These are phyloP conservation scores for Coecobrya sp. DNA, from an alignment of 2,888 invertebrate species.

Conservation along the genomic window DNA sequence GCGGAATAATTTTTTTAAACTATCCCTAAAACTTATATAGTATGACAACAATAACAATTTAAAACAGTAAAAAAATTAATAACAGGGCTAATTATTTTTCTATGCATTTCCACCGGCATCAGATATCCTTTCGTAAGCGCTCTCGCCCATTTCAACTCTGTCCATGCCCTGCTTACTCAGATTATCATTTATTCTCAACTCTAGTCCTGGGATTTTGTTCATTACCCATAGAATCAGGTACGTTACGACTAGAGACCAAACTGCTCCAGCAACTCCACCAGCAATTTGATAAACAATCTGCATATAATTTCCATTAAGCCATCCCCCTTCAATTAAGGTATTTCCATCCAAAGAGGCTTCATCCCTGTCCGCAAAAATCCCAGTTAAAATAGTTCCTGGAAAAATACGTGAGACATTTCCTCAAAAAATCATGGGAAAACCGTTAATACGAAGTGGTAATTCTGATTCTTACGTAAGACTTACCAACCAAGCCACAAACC, in stretches of 20 bases:
- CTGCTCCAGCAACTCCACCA: slow-evolving; percentile 63
- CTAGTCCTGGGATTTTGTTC: slow-evolving; percentile 82
- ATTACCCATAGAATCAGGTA: slow-evolving; percentile 78
- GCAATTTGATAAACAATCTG: slow-evolving; percentile 78
- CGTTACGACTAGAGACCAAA: slow-evolving; percentile 77
- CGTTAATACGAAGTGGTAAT: too few species aligned
- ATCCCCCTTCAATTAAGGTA: slow-evolving; percentile 67
- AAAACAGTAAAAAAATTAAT: background rate
- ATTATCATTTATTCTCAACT: slow-evolving; percentile 62
- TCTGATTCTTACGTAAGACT: slow-evolving; percentile 5
- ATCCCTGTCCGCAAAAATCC: slow-evolving; percentile 82
- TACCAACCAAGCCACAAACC: slow-evolving; percentile 83
- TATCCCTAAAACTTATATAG: too few species aligned
- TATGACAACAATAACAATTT: too few species aligned
- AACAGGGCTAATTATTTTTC: background rate
- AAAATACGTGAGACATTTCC: background rate
- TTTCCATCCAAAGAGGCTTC: slow-evolving; percentile 76
- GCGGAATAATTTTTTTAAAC: too few species aligned
- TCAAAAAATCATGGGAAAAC: too few species aligned
- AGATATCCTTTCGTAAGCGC: slow-evolving; percentile 69
- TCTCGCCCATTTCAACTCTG: slow-evolving; percentile 80
- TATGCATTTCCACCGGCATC: background rate
- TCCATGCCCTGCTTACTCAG: slow-evolving; percentile 65
- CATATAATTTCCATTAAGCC: slow-evolving; percentile 73
- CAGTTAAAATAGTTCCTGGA: slow-evolving; percentile 81